Evolutionary conservation across 2,797 vertebrate genomes (phyloP).

Genomic region (Podarcis lilfordi): DNA sequence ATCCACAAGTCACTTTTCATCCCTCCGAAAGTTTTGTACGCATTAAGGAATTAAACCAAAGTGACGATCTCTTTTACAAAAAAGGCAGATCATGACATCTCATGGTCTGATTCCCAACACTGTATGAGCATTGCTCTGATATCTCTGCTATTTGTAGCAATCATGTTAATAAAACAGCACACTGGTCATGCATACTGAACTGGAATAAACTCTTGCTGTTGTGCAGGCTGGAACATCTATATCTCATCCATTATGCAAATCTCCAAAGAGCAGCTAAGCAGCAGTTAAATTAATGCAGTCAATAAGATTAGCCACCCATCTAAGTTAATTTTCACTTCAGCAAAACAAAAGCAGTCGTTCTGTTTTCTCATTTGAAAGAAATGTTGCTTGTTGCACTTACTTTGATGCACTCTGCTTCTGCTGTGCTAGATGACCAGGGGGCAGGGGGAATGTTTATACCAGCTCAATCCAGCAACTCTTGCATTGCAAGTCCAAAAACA

Average conservation of each 20-base stretch:
- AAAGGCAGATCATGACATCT: slow-evolving; percentile 3
- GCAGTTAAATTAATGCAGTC: slow-evolving; percentile 54
- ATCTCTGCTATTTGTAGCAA: slow-evolving; percentile 55
- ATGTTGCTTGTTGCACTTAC: background rate
- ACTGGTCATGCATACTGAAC: slow-evolving; percentile 56
- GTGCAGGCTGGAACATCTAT: slow-evolving; percentile 52
- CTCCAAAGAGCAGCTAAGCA: slow-evolving; percentile 67
- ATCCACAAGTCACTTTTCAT: background rate
- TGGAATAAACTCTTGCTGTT: slow-evolving; percentile 65
- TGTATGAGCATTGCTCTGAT: background rate
- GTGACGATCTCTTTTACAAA: background rate
- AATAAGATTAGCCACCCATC: slow-evolving; percentile 57
- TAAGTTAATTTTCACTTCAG: slow-evolving; percentile 63
- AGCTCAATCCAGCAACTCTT: background rate
- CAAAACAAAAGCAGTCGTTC: slow-evolving; percentile 36
- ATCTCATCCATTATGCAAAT: slow-evolving; percentile 74
- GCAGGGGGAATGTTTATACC: background rate
- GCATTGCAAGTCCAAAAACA: background rate
- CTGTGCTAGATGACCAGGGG: background rate
- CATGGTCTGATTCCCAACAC: slow-evolving; percentile 12
- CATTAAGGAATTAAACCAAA: slow-evolving; percentile 12
- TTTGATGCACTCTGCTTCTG: background rate
- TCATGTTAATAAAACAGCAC: slow-evolving; percentile 61
- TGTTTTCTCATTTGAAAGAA: slow-evolving; percentile 41
- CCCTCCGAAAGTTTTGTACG: slow-evolving; percentile 3